These are phyloP conservation scores for Ciconia maguari DNA, from an alignment of 2,113 vertebrate genomes.

Conservation along the genomic window DNA sequence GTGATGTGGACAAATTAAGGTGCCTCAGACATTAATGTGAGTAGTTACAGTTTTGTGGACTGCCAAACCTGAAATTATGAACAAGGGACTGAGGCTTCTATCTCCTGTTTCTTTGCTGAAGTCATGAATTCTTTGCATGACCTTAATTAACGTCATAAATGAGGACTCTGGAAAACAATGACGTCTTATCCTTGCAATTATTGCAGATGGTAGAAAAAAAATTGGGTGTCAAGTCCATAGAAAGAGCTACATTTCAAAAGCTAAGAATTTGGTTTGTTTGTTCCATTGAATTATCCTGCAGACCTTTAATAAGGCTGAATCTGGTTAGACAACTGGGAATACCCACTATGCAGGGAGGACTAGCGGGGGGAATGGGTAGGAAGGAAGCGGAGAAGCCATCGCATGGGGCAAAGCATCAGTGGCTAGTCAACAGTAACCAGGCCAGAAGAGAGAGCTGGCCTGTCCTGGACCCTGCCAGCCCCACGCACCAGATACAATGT, in stretches of 20 bases:
- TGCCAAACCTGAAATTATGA: conserved; percentile 50
- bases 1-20: conserved; percentile 59
- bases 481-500: neutral
- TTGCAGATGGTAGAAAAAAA: neutral
- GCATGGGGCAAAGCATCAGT: neutral
- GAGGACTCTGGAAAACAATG: neutral
- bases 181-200: neutral
- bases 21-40: conserved; percentile 55
- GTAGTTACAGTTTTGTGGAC: conserved; percentile 54
- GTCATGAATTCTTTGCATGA: conserved; percentile 2
- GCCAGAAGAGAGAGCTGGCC: neutral
- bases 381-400: neutral
- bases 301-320: neutral
- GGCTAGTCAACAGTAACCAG: neutral
- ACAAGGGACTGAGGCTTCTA: neutral
- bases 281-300: neutral
- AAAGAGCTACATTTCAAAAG: conserved; percentile 3
- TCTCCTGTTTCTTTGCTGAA: conserved; percentile 23
- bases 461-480: neutral
- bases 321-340: neutral
- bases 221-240: neutral
- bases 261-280: neutral
- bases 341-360: neutral
- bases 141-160: conserved; percentile 21
- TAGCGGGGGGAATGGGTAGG: neutral